A percentile compares a stretch with the other conserved stretches of the same genome.
Evolutionary conservation across 1,140 invertebrate species (phyloP).

Genomic region (Cataglyphis hispanica): DNA sequence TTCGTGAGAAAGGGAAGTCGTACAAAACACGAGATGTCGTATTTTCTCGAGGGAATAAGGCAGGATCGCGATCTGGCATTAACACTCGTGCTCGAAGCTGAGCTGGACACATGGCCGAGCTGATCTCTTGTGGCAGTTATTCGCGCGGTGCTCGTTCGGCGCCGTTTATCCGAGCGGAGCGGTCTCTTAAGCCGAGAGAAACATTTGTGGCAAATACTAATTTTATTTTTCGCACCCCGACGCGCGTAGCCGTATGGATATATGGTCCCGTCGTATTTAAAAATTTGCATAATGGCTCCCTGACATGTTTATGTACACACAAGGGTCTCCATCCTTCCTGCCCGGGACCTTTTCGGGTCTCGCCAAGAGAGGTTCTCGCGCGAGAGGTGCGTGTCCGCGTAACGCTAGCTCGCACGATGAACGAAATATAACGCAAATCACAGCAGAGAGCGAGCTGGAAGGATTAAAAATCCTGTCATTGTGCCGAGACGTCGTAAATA

Average conservation of each 20-base stretch:
- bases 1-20: constrained; percentile 14
- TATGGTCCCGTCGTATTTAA: constrained; percentile 83
- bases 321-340: constrained; percentile 45
- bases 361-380: not conserved
- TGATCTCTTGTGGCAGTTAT: constrained; percentile 37
- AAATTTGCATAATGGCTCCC: constrained; percentile 85
- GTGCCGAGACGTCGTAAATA: constrained; percentile 82
- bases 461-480: constrained; percentile 84
- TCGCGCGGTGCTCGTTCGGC: constrained; percentile 37
- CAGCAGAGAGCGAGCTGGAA: constrained; percentile 65
- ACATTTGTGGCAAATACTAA: constrained; percentile 80
- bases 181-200: constrained; percentile 76
- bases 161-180: constrained; percentile 17
- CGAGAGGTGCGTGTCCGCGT: constrained; percentile 63
- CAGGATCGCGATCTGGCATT: constrained; percentile 40
- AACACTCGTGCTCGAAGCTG: constrained; percentile 39
- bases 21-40: not conserved
- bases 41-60: constrained; percentile 45
- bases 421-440: constrained; percentile 73
- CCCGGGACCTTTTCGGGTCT: constrained; percentile 20
- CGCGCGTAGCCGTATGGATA: constrained; percentile 65
- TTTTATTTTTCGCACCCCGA: constrained; percentile 83
- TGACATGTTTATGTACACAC: constrained; percentile 85
- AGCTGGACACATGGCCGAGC: constrained; percentile 37
- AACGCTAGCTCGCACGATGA: constrained; percentile 45